Conservation (phyloP, 2,888 invertebrate genomes). For the Diarsia mendica region DNA sequence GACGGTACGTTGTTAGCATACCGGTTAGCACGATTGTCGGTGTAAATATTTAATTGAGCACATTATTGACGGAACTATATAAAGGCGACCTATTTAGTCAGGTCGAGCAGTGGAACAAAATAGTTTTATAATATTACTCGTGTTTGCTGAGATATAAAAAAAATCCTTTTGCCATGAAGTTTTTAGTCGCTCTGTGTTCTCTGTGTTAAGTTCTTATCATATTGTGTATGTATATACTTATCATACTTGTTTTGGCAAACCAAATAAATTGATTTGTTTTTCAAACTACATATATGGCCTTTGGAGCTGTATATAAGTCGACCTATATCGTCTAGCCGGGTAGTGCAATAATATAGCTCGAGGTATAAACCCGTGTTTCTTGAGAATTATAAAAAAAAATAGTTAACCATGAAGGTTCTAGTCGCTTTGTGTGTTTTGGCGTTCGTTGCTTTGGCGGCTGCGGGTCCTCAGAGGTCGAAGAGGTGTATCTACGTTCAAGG, state of each 20-base stretch:
- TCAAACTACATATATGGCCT: not conserved
- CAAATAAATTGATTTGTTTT: not conserved
- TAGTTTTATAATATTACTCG: slow-evolving; percentile 28
- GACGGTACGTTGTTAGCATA: slow-evolving; percentile 19
- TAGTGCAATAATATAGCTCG: slow-evolving; percentile 2
- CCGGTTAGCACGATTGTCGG: slow-evolving; percentile 27
- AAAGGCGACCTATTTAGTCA: slow-evolving; percentile 39
- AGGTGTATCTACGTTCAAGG: slow-evolving; percentile 76
- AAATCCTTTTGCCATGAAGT: slow-evolving; percentile 66
- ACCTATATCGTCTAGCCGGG: not conserved
- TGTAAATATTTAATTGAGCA: slow-evolving; percentile 27
- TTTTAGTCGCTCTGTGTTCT: slow-evolving; percentile 59
- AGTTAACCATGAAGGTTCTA: slow-evolving; percentile 66
- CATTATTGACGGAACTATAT: slow-evolving; percentile 36
- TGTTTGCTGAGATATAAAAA: slow-evolving; percentile 40
- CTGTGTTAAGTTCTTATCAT: slow-evolving; percentile 22
- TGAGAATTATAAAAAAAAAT: slow-evolving; percentile 12
- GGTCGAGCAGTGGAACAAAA: too few species aligned
- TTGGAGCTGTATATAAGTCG: not conserved
- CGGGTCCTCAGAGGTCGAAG: slow-evolving; percentile 60
- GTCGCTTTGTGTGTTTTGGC: slow-evolving; percentile 58
- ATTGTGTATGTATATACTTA: not conserved
- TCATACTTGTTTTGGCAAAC: not conserved
- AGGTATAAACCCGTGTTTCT: not conserved
- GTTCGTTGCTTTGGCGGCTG: slow-evolving; percentile 62